A percentile compares a stretch with the other conserved stretches of the same genome.
Evolutionary conservation across 2,113 vertebrate species (phyloP).

Genomic region (Myotis lucifugus): DNA sequence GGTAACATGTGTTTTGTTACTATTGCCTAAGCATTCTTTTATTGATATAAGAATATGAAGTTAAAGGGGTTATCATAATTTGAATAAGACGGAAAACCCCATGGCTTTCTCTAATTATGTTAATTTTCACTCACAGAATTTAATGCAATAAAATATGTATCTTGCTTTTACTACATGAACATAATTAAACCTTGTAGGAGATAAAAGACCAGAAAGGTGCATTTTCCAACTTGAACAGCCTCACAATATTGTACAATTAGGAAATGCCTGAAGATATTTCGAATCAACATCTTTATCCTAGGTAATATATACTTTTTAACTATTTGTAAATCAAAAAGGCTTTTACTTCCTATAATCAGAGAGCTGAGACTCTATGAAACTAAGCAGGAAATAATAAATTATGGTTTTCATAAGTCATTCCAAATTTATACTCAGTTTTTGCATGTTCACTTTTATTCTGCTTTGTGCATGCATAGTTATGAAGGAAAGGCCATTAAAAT

Average conservation of each 20-base stretch:
- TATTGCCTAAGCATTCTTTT: background rate
- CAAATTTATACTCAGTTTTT: constrained; percentile 3
- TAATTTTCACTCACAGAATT: background rate
- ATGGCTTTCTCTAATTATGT: background rate
- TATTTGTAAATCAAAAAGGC: background rate
- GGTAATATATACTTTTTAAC: background rate
- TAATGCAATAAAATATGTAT: background rate
- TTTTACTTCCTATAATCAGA: constrained; percentile 1
- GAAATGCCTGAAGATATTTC: background rate
- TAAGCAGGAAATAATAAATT: constrained; percentile 21
- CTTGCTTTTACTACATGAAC: background rate
- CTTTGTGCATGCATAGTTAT: background rate
- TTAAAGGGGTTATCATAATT: background rate
- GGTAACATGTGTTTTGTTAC: background rate
- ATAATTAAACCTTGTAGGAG: background rate
- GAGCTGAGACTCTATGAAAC: background rate
- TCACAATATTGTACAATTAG: background rate
- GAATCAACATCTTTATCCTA: background rate
- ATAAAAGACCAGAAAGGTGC: background rate
- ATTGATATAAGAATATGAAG: background rate
- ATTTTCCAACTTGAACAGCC: background rate
- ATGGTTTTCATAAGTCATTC: background rate
- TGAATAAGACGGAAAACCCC: background rate
- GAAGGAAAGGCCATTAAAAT: background rate
- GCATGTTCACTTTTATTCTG: background rate